phyloP scores from a whole-genome alignment of 2,113 vertebrate genomes.

The Hassar affinis region DNA sequence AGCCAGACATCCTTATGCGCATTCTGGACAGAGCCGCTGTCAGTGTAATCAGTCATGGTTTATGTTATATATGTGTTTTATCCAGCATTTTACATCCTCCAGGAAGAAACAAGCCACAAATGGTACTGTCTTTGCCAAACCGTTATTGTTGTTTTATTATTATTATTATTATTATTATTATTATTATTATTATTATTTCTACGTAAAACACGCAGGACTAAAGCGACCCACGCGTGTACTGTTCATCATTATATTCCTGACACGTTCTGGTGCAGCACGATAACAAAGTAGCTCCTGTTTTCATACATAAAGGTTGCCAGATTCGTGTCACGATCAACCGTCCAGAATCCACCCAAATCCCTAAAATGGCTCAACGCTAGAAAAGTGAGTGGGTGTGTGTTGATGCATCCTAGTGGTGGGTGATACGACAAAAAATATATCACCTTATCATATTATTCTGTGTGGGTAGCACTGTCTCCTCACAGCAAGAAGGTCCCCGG shows the following conservation, averaged over 20 bases:
- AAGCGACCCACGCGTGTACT: background rate
- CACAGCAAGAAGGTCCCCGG: too few species aligned
- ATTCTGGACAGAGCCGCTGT: background rate
- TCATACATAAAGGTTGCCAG: background rate
- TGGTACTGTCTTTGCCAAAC: background rate
- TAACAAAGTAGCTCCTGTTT: conserved; percentile 12
- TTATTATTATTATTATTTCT: background rate
- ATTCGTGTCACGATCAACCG: background rate
- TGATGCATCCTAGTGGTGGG: background rate
- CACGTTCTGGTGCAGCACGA: conserved; percentile 44
- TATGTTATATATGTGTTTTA: background rate
- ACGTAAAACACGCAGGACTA: background rate
- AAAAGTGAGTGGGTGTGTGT: background rate
- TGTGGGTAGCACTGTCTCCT: too few species aligned
- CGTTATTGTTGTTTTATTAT: background rate
- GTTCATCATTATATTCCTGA: conserved; percentile 32
- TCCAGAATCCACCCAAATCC: background rate
- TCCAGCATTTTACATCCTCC: background rate
- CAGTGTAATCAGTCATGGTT: background rate
- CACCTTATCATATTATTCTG: too few species aligned
- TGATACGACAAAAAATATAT: too few species aligned
- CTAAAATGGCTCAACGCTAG: background rate
- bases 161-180: background rate
- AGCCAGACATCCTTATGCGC: background rate
- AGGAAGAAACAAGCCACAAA: background rate